Evolutionary conservation across 2,888 invertebrate genomes (phyloP), one percentile per base, ranked within the genome.

Genomic region (Polydrusus pterygomalis): DNA sequence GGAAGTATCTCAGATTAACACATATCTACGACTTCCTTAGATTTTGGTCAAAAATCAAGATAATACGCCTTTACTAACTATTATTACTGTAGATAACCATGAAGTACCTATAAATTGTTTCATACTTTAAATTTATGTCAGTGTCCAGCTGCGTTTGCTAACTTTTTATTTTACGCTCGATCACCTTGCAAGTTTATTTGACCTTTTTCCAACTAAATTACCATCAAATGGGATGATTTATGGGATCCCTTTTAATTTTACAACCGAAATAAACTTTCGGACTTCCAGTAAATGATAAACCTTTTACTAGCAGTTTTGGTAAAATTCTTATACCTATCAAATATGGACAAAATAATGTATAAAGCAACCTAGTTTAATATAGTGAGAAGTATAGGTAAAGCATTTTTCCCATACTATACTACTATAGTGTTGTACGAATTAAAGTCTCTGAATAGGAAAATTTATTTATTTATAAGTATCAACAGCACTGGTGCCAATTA

Each of bases 261-360:
- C 63, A 47, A 43, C 47, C 25, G 11, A 47, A 43, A 62, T 62
- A 62, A 62, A 62, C 38, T 43, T 63, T 63, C 43, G 9, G 40
- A 63, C 43, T 63, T 63, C 45, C 18, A 25, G 63, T 43, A 63
- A 63, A 63, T 43, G 30, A 63, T 63, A 63, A 63, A 63, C 6
- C 18, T 47, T 63, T n/a, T 34, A 51, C 3, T 6, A 9, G 9
- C 18, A 51, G 18, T 49, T 18, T 11, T 25, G 10, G 20, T 51
- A 18, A 51, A 1, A 18, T 49, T 9, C 51, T 20, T 11, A 18
- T n/a, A 20, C 5, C 51, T 6, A 17, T 2, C 11, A 1, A 49
- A 11, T 49, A 0, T 18, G 1, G 2, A 49, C 49, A 49, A 49
- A 49, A 40, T 25, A 25, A 25, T 25, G 25, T 25, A 25, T 25